Evolutionary conservation across 2,113 vertebrate species (phyloP).

Genomic region (Pituophis catenifer): DNA sequence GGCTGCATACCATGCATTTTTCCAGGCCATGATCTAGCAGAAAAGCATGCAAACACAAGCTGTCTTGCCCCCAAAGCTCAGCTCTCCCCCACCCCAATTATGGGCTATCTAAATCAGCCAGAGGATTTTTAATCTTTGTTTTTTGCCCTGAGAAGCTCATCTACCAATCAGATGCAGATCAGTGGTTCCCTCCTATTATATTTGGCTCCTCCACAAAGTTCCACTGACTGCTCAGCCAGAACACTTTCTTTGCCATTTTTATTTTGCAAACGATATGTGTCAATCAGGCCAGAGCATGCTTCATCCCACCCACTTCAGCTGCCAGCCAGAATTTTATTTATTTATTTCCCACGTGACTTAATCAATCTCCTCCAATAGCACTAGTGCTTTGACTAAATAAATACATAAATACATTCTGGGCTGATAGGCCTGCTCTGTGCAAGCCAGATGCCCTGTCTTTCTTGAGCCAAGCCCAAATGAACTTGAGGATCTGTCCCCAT

Average conservation of each 20-base stretch:
- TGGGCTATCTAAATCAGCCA: not conserved
- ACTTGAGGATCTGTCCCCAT: not conserved
- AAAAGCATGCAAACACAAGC: not conserved
- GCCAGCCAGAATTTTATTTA: not conserved
- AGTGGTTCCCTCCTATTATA: not conserved
- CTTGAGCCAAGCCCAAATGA: not conserved
- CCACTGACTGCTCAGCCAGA: not conserved
- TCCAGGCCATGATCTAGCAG: not conserved
- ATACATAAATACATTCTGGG: not conserved
- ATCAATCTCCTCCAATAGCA: not conserved
- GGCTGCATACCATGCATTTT: not conserved
- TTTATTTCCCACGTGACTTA: not conserved
- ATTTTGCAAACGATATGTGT: not conserved
- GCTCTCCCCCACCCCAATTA: not conserved
- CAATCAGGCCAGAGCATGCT: not conserved
- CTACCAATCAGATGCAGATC: not conserved
- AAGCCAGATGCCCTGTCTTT: not conserved
- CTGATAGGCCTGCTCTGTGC: not conserved
- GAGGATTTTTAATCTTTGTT: not conserved
- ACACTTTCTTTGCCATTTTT: not conserved
- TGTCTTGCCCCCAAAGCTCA: not conserved
- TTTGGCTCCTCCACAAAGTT: not conserved
- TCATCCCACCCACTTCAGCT: not conserved
- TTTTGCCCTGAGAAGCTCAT: not conserved
- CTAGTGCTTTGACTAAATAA: not conserved